Conservation (phyloP, 2,888 invertebrate genomes). For the Bibio marci region DNA sequence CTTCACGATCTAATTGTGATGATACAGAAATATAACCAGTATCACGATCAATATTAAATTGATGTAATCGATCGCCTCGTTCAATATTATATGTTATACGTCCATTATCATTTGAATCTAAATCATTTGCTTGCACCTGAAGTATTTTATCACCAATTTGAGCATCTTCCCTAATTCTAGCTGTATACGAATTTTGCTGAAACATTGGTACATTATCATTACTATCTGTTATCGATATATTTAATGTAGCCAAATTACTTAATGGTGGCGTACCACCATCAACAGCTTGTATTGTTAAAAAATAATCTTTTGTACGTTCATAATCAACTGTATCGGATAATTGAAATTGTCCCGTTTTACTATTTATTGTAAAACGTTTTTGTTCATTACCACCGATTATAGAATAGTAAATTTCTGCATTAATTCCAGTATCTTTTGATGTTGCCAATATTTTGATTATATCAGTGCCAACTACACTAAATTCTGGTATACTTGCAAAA, state of each 20-base stretch:
- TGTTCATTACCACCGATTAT: conserved; percentile 80
- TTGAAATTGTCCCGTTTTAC: conserved; percentile 53
- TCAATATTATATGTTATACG: conserved; percentile 60
- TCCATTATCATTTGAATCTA: conserved; percentile 68
- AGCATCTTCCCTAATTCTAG: conserved; percentile 65
- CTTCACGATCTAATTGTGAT: conserved; percentile 66
- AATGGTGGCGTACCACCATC: conserved; percentile 82
- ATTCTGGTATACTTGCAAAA: conserved; percentile 59
- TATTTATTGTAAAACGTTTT: conserved; percentile 62
- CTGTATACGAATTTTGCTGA: conserved; percentile 55
- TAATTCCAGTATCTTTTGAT: conserved; percentile 80
- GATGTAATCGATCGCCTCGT: conserved; percentile 54
- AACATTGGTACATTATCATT: conserved; percentile 81
- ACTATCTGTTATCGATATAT: conserved; percentile 67
- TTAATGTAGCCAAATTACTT: conserved; percentile 72
- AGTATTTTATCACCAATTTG: conserved; percentile 50
- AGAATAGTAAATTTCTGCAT: conserved; percentile 80
- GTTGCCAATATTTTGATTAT: conserved; percentile 76
- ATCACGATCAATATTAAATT: conserved; percentile 61
- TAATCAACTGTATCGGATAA: conserved; percentile 71
- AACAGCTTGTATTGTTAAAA: conserved; percentile 74
- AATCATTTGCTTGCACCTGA: conserved; percentile 67
- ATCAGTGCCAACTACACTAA: conserved; percentile 59
- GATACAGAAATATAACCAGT: conserved; percentile 63
- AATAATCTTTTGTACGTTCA: conserved; percentile 71